Evolutionary conservation across 2,797 vertebrate genomes (phyloP).

Genomic region (Pseudochirops corinnae): DNA sequence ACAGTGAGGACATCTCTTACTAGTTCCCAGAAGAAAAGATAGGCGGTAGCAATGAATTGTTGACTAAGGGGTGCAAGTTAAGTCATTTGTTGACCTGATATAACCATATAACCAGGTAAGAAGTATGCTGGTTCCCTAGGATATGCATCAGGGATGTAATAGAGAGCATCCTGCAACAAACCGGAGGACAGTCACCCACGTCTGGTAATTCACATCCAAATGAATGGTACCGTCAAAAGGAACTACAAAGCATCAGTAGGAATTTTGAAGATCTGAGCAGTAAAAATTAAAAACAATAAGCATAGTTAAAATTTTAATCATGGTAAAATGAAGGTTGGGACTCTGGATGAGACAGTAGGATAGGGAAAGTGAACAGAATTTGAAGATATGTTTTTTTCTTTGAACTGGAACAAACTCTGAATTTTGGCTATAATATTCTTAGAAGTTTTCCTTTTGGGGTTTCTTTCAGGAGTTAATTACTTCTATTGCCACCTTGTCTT

Average conservation of each 20-base stretch:
- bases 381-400: neutral
- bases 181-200: neutral
- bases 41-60: neutral
- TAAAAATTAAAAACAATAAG: neutral
- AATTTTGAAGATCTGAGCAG: neutral
- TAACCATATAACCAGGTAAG: neutral
- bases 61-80: neutral
- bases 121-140: neutral
- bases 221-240: neutral
- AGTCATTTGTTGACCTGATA: neutral
- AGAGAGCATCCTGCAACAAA: neutral
- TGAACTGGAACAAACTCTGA: neutral
- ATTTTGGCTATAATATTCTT: neutral
- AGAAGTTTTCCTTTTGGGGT: neutral
- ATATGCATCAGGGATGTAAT: neutral
- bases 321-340: neutral
- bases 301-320: neutral
- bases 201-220: neutral
- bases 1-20: neutral
- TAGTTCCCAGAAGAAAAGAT: neutral
- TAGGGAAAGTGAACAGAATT: neutral
- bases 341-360: neutral
- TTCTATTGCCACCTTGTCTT: neutral
- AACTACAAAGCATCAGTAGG: neutral
- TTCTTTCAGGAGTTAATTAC: neutral